Base-by-base conservation (phyloP, 2,888 invertebrate species). In the Criorhina ranunculi region DNA sequence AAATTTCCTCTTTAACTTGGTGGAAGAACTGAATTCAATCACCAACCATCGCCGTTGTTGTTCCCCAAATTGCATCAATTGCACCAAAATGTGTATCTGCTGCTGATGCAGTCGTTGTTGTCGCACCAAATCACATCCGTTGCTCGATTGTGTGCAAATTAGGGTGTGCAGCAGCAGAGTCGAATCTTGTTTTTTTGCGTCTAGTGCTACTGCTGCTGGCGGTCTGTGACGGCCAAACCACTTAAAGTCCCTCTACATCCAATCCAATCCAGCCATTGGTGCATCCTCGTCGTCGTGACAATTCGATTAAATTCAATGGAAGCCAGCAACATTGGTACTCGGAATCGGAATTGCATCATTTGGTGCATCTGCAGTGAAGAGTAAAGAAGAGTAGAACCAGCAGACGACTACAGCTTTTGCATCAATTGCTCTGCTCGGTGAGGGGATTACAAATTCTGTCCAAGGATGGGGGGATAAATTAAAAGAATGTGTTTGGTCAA, bases 101-200 rank as follows among this genome's bases (percentile, higher is more conserved):
- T 77, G 66, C 8, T 51, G 66, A 64, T 76, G 82, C 66, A 70
- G 70, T 64, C 29, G 62, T 49, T 59, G 49, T 62, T 69, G 66
- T 82, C 53, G 72, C 72, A 78, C 67, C 60, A 78, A 78, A 78
- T 78, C 78, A 83, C 82, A 83, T 83, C 78, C 82, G 72, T 67
- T 83, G 60, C 72, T 19, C 82, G 77, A 83, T 83, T 77, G 82
- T 83, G 82, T 83, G 82, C 82, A 83, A 83, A 83, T 83, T 83
- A 78, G 78, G 55, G 72, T 73, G 82, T 78, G 67, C 67, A 60
- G 66, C 31, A 69, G 42, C 33, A 69, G 67, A 66, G 35, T 42
- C 37, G 79, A 46, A 42, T 33, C 31, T 51, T 59, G 6, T 49
- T 49, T 19, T 46, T 49, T 2, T 55, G 9, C 24, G 33, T 57